Conservation (phyloP, 1,140 invertebrate genomes). For the Drosophila navojoa region DNA sequence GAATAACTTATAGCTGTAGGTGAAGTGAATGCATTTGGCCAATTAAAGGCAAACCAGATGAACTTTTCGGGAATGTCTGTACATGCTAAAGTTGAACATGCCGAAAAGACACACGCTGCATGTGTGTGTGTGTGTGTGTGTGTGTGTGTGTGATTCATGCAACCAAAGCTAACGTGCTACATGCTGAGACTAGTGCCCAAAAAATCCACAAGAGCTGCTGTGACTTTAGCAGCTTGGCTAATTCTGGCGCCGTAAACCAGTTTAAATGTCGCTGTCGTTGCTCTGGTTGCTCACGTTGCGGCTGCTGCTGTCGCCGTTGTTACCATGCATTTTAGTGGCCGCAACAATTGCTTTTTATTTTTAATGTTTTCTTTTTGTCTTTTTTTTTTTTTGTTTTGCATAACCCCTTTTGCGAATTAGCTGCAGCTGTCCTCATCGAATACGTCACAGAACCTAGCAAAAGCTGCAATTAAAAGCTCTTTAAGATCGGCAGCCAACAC, state of each 20-base stretch:
- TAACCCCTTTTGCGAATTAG: constrained; percentile 52
- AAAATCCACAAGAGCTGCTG: constrained; percentile 41
- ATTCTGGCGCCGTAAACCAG: constrained; percentile 72
- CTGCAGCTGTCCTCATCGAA: constrained; percentile 6
- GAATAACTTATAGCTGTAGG: constrained; percentile 27
- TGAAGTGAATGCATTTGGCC: constrained; percentile 60
- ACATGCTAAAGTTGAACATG: neutral
- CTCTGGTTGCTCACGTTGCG: constrained; percentile 5
- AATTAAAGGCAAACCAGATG: constrained; percentile 33
- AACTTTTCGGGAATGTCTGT: constrained; percentile 36
- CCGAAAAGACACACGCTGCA: neutral
- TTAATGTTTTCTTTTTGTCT: neutral
- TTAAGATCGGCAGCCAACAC: neutral
- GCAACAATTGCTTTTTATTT: constrained; percentile 48
- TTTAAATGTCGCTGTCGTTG: constrained; percentile 47
- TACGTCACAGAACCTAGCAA: constrained; percentile 49
- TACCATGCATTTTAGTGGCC: constrained; percentile 9
- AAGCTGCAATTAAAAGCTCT: constrained; percentile 21
- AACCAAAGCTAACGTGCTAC: constrained; percentile 17
- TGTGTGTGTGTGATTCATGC: constrained; percentile 24
- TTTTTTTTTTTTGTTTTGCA: constrained; percentile 49
- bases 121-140: no score
- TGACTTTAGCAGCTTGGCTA: constrained; percentile 58
- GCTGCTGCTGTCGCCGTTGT: neutral
- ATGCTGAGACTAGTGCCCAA: constrained; percentile 50